Base-by-base conservation (phyloP, 1,140 invertebrate genomes). In the Bilobella aurantiaca region DNA sequence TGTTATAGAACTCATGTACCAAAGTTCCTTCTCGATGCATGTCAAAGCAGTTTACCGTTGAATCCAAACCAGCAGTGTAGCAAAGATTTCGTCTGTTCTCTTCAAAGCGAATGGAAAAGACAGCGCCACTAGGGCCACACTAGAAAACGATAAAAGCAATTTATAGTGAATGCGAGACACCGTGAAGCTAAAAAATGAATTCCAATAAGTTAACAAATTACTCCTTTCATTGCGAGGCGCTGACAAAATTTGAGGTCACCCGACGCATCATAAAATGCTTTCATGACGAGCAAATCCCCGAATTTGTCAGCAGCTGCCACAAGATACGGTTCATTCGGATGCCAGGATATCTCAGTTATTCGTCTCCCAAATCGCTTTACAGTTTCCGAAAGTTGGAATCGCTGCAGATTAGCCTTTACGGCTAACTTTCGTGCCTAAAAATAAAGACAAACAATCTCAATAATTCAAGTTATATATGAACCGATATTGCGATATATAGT, bases 91-190 rank as follows among this genome's bases (percentile, higher is more conserved):
- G 31, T 16, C 67, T 56, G 0, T 0, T 30, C 16, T 65, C 21
- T 27, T 65, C 47, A 57, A 69, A 71, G 25, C 68, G 67, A 29
- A 71, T 65, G n/a, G 62, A 42, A 16, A 46, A 32, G 2, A 71
- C 42, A 27, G 70, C 34, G 29, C 37, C 60, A 0, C 65, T 67
- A 16, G 67, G 25, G 5, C 70, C 70, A n/a, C 14, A 1, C 66
- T 70, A 37, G 1, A 63, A 53, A 28, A 3, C 27, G 16, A 27
- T 29, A 29, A 59, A 59, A 62, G 12, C 21, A 37, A 25, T 27
- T 56, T 18, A 53, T 12, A 53, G 21, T 27, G 3, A 56, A 3
- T 23, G 21, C 5, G 53, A 56, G 37, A 56, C 25, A 63, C 30
- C 56, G 31, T 37, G 42, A 47, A 16, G 21, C 16, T 63, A 5